Conservation (phyloP, 2,888 invertebrate species). For the Melieria omissa region DNA sequence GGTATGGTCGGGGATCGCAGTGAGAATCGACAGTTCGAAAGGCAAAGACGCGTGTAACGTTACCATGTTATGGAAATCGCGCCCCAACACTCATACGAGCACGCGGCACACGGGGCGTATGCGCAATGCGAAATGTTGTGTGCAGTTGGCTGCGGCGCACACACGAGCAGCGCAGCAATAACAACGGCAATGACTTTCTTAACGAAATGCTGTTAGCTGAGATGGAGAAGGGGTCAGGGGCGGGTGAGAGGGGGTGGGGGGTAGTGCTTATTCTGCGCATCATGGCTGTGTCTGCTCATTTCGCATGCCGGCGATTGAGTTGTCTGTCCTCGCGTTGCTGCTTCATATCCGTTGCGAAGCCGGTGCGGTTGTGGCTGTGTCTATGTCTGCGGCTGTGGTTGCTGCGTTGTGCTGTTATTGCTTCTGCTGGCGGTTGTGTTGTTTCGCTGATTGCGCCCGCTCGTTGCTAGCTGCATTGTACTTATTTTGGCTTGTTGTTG, state of each 20-base stretch:
- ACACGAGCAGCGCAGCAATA: too few species aligned
- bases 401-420: too few species aligned
- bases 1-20: too few species aligned
- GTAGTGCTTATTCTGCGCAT: background rate
- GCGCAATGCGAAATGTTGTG: background rate
- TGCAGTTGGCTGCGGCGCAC: background rate
- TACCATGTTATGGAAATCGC: too few species aligned
- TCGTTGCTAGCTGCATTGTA: too few species aligned
- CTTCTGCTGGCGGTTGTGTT: background rate
- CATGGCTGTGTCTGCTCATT: conserved; percentile 3
- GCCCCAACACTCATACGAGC: background rate
- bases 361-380: background rate
- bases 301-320: background rate
- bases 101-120: background rate
- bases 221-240: too few species aligned
- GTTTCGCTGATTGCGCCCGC: conserved; percentile 6
- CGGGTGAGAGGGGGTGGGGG: too few species aligned
- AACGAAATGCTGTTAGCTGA: background rate
- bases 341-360: background rate
- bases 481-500: background rate
- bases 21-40: too few species aligned
- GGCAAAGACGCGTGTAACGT: too few species aligned
- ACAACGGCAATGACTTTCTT: conserved; percentile 2
- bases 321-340: background rate
- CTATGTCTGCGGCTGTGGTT: too few species aligned